Evolutionary conservation across 2,888 invertebrate species (phyloP), one percentile per base, ranked within the genome.

Genomic region (Saturnia pavonia): DNA sequence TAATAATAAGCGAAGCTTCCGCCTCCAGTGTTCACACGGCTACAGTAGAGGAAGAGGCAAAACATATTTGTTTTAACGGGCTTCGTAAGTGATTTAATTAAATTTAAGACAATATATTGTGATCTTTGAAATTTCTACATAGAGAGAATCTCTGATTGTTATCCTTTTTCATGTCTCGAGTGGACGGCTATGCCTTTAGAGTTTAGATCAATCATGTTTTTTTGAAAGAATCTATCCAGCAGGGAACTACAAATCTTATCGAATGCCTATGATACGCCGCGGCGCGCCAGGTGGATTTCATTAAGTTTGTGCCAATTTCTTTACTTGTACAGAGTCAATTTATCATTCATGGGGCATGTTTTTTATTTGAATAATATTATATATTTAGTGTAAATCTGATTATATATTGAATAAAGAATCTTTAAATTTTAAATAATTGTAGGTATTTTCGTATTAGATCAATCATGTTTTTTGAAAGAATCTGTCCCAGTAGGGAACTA

Each of bases 401-500:
- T n/a, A n/a, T n/a, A n/a, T n/a, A n/a, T n/a, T n/a, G n/a, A n/a
- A n/a, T n/a, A n/a, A n/a, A n/a, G n/a, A n/a, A n/a, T n/a, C n/a
- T n/a, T n/a, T n/a, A n/a, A n/a, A n/a, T n/a, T n/a, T n/a, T n/a
- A n/a, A n/a, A n/a, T n/a, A n/a, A n/a, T n/a, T n/a, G n/a, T n/a
- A n/a, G n/a, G n/a, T n/a, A n/a, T n/a, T n/a, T n/a, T n/a, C n/a
- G n/a, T n/a, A n/a, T n/a, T n/a, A n/a, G n/a, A 51, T 51, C n/a
- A n/a, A 57, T 57, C 57, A 57, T 25, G 12, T 57, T 57, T 57
- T 22, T 11, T 57, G 57, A 57, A 57, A 57, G 57, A 57, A 57
- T 57, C 25, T 8, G 22, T 22, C 7, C 25, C n/a, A n/a, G n/a
- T n/a, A n/a, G n/a, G n/a, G n/a, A n/a, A 57, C 3, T 57, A 25